Percentiles rank a stretch among this genome's conserved stretches.
These are phyloP conservation scores for Danaus chrysippus DNA, from an alignment of 2,888 invertebrate genomes.

Conservation along the genomic window DNA sequence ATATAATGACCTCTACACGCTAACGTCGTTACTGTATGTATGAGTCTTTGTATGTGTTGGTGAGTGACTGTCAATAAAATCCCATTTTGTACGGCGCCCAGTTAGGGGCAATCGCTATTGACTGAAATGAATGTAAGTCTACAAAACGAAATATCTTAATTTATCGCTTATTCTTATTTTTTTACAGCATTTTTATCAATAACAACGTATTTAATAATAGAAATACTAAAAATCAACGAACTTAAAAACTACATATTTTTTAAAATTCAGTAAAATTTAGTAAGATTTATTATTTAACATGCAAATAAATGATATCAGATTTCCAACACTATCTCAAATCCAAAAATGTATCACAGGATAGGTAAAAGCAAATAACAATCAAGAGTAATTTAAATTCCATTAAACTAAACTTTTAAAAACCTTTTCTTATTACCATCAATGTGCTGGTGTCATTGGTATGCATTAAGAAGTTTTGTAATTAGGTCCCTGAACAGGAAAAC, in stretches of 20 bases:
- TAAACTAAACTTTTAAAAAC: constrained; percentile 33
- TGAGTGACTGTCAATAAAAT: constrained; percentile 31
- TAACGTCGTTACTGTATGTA: constrained; percentile 14
- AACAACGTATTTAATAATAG: not conserved
- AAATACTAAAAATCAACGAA: too few relatives aligned
- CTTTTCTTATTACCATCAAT: constrained; percentile 26
- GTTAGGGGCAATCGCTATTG: constrained; percentile 12
- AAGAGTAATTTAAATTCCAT: not conserved
- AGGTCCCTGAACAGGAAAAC: constrained; percentile 17
- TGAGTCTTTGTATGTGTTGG: constrained; percentile 13
- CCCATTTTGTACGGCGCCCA: constrained; percentile 27
- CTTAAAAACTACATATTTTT: too few relatives aligned
- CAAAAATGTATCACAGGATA: too few relatives aligned
- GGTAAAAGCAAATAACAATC: constrained; percentile 3
- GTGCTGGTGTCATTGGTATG: constrained; percentile 24
- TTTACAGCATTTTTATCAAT: not conserved
- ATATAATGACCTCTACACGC: constrained; percentile 31
- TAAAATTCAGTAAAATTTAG: too few relatives aligned
- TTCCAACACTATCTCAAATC: too few relatives aligned
- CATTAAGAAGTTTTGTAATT: constrained; percentile 35
- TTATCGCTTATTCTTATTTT: too few relatives aligned
- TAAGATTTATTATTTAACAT: too few relatives aligned
- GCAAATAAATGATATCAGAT: too few relatives aligned
- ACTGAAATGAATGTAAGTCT: constrained; percentile 14
- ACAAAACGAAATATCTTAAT: not conserved